Percentiles rank a stretch among this genome's conserved stretches.
phyloP scores from a whole-genome alignment of 2,113 vertebrate species.

The Zosterops borbonicus region DNA sequence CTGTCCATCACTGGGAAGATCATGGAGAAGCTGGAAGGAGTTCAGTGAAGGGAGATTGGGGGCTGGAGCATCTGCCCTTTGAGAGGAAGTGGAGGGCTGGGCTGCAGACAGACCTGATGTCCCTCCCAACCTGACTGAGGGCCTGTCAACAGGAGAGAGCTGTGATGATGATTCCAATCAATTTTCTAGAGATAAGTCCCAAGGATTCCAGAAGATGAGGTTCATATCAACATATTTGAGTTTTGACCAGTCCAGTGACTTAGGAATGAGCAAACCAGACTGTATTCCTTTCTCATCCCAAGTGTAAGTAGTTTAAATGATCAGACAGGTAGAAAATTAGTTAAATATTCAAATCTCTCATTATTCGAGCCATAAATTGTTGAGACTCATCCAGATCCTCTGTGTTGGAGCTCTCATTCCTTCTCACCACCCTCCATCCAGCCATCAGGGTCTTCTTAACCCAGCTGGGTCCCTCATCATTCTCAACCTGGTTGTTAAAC shows the following conservation, averaged over 20 bases:
- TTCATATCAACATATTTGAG: accelerated
- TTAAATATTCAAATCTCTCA: neutral
- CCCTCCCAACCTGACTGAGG: neutral
- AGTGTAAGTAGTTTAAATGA: neutral
- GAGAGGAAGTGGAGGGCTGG: neutral
- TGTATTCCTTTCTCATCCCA: neutral
- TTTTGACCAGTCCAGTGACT: neutral
- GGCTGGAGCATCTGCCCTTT: neutral
- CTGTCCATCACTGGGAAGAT: neutral
- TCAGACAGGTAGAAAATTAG: neutral
- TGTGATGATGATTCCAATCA: neutral
- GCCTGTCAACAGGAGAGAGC: neutral
- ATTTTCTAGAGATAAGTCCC: neutral
- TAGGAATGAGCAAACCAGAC: neutral
- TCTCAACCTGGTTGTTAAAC: neutral
- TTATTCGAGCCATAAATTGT: neutral
- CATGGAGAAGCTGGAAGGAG: neutral
- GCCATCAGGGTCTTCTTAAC: neutral
- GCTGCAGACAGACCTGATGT: neutral
- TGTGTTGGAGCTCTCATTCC: neutral
- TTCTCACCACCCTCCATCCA: neutral
- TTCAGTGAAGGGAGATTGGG: neutral
- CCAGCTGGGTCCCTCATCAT: neutral
- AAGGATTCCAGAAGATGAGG: neutral
- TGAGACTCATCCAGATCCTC: neutral